Base-by-base conservation (phyloP, 1,140 invertebrate species). In the Heliconius hermathena region DNA sequence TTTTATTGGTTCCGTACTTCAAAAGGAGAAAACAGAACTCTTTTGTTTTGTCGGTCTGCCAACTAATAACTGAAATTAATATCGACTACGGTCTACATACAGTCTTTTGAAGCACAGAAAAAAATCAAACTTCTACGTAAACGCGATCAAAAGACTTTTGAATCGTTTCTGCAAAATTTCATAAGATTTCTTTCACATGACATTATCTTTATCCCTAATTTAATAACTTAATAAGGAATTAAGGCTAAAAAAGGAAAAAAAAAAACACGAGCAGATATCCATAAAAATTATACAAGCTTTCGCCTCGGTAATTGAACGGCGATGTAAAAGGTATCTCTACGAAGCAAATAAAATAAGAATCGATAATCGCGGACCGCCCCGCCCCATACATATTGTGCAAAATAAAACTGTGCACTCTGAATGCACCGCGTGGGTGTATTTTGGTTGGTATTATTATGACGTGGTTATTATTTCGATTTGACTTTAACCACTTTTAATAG, bases 291-390 rank as follows among this genome's bases (percentile, higher is more conserved):
- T 66, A 29, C 60, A 29, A 52, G n/a, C 46, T 57, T 26, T 52
- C 60, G 52, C 71, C 41, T 26, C 89, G 82, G 91, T 94, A 94
- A 94, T 94, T 94, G 91, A 94, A 93, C 92, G 91, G 87, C 91
- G 88, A 91, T 94, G 92, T 94, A 90, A 93, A 94, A 94, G 91
- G 91, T 91, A 93, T 93, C 90, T 91, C 91, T 91, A 93, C 91
- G 90, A 82, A 75, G 88, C 87, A 88, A 91, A 91, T 85, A 91
- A 90, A 90, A 88, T 88, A 91, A 89, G 85, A 85, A 46, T 26
- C 80, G 81, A 91, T 92, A 93, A 92, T 93, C 90, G 91, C 88
- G 81, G 87, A 87, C 88, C 88, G 87, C 90, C 82, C 85, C 82
- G 82, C 86, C 90, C 89, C 89, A 85, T 79, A 80, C 82, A 78